Evolutionary conservation across 1,140 invertebrate species (phyloP).

Genomic region (Caerostris darwini): DNA sequence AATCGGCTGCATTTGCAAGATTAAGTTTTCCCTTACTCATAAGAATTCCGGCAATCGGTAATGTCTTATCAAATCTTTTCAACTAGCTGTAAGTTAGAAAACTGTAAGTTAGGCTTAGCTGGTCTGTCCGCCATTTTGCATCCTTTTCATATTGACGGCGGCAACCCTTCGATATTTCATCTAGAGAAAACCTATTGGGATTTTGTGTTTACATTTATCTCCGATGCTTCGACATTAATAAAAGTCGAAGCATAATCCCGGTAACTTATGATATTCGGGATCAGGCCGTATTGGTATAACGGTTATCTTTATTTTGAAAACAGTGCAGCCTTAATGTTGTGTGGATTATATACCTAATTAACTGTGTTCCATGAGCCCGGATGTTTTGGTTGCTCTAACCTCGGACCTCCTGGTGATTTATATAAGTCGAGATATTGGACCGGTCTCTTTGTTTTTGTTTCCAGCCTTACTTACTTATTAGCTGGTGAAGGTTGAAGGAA

Average conservation of each 20-base stretch:
- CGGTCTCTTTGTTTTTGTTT: conserved; percentile 18
- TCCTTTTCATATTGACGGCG: conserved; percentile 48
- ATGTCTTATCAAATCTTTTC: not conserved
- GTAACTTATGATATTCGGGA: conserved; percentile 73
- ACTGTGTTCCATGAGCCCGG: conserved; percentile 41
- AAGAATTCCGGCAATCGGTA: conserved; percentile 36
- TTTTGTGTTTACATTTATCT: conserved; percentile 69
- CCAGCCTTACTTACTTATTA: not conserved
- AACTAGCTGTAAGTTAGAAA: not conserved
- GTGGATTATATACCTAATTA: conserved; percentile 71
- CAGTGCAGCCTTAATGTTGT: conserved; percentile 67
- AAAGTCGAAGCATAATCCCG: conserved; percentile 60
- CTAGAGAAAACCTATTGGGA: conserved; percentile 61
- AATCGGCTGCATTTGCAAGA: conserved; percentile 7
- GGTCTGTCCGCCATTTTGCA: conserved; percentile 50
- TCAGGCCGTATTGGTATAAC: conserved; percentile 17
- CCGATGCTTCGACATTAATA: conserved; percentile 58
- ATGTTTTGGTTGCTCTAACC: conserved; percentile 56
- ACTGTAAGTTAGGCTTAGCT: conserved; percentile 55
- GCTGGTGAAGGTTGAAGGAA: too few relatives aligned
- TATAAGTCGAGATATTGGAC: conserved; percentile 20
- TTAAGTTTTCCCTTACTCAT: not conserved
- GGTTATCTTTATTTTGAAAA: conserved; percentile 69
- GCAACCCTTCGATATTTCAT: conserved; percentile 64
- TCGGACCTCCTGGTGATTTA: conserved; percentile 40